Conservation (phyloP, 2,888 invertebrate genomes). For the Sisyra terminalis region DNA sequence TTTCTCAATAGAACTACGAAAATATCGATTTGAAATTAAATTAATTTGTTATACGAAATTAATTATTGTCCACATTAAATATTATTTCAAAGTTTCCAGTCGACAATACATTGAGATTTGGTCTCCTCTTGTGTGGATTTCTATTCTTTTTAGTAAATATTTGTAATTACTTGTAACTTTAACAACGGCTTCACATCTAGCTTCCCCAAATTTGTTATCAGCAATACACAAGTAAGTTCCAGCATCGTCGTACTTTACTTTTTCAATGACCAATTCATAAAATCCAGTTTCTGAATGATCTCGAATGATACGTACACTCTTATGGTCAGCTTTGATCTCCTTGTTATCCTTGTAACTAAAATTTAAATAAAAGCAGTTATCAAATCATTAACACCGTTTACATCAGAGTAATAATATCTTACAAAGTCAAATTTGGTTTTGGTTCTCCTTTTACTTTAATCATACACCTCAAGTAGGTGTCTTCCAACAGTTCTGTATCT, state of each 20-base stretch:
- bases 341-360: slow-evolving; percentile 66
- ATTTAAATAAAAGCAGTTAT: too few species aligned
- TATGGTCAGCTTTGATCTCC: slow-evolving; percentile 48
- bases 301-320: slow-evolving; percentile 50
- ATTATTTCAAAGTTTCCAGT: too few species aligned
- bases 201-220: slow-evolving; percentile 64
- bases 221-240: slow-evolving; percentile 76
- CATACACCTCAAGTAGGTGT: slow-evolving; percentile 77
- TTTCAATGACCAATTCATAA: slow-evolving; percentile 74
- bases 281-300: slow-evolving; percentile 68
- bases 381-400: not conserved
- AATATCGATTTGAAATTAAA: too few species aligned
- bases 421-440: slow-evolving; percentile 83
- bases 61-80: too few species aligned
- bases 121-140: too few species aligned
- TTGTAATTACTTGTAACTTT: slow-evolving; percentile 53
- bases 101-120: too few species aligned
- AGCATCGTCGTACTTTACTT: slow-evolving; percentile 61
- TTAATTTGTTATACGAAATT: too few species aligned
- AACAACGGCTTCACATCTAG: slow-evolving; percentile 55
- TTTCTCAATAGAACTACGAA: too few species aligned
- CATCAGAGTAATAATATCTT: too few species aligned
- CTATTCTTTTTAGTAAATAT: slow-evolving; percentile 1
- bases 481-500: slow-evolving; percentile 74
- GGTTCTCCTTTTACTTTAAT: slow-evolving; percentile 78